Evolutionary conservation across 2,113 vertebrate genomes (phyloP), one percentile per base, ranked within the genome.

Genomic region (Psephotus haematonotus): DNA sequence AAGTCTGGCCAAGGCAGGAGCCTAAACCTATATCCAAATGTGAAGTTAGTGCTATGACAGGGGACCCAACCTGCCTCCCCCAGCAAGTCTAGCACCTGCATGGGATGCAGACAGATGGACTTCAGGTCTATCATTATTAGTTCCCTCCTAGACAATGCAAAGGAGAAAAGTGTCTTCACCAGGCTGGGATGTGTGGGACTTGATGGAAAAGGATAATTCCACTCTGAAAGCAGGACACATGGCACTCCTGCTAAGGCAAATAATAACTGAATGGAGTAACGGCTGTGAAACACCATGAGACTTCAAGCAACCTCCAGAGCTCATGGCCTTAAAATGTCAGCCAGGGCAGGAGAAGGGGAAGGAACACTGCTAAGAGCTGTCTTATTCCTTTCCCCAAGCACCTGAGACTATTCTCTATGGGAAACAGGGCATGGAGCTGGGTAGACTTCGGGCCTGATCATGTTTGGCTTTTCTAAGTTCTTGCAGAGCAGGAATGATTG

Each of bases 181-280:
- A 35, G n/a, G 23, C 22, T 82, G 46, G 50, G 39, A 12, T n/a
- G 17, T 28, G 28, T 17, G 60, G 33, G 29, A 17, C 17, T 23
- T 3, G 13, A 16, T 28, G 53, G 27, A 13, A 68, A 91, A 35
- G 6, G 12, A 27, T 4, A 37, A 19, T 8, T 83, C 23, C 28
- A 2, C 33, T 29, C 64, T 67, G 50, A n/a, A 55, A 74, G 33
- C 1, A 3, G 31, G 47, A 59, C 13, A n/a, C 35, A 9, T 1
- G 2, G 43, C 90, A 39, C 22, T 84, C 10, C 64, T 57, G 33
- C 10, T 41, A 14, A 17, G 28, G 31, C 20, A 29, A n/a, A 47
- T 9, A 22, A 17, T 23, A 53, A 41, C 2, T 1, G 29, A 44
- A 5, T 0, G 19, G 53, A 92, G 28, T 13, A 41, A 69, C 0